A percentile compares a stretch with the other conserved stretches of the same genome.
Evolutionary conservation across 2,888 invertebrate species (phyloP).

Genomic region (Rotaria socialis): DNA sequence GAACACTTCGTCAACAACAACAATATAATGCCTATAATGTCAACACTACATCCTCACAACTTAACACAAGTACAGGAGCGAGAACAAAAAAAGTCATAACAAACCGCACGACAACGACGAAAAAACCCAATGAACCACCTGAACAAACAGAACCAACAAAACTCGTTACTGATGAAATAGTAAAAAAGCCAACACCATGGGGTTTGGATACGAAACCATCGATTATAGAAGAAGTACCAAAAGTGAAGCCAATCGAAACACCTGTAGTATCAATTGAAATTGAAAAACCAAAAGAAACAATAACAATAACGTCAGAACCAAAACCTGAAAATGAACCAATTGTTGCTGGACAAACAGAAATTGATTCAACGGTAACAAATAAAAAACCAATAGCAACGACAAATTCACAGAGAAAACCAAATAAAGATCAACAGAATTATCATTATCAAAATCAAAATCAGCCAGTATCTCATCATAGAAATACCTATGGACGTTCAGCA

Average conservation of each 20-base stretch:
- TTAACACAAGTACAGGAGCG: neutral
- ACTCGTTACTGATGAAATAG: neutral
- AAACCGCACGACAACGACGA: neutral
- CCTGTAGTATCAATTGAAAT: neutral
- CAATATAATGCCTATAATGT: neutral
- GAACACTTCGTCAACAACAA: neutral
- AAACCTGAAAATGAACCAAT: neutral
- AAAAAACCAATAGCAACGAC: neutral
- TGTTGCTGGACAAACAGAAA: neutral
- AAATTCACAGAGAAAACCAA: neutral
- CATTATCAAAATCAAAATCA: neutral
- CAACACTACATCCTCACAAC: neutral
- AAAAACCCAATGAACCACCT: neutral
- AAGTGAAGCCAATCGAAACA: neutral
- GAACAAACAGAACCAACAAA: neutral
- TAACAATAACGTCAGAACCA: neutral
- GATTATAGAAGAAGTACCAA: neutral
- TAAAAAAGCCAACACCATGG: neutral
- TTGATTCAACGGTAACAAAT: neutral
- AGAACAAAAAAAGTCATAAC: neutral
- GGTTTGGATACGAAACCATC: neutral
- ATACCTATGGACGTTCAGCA: neutral
- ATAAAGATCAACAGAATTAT: slow-evolving; percentile 11
- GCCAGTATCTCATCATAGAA: neutral
- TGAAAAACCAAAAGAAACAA: neutral